phyloP scores from a whole-genome alignment of 2,888 invertebrate species.

The Bedellia somnulentella region DNA sequence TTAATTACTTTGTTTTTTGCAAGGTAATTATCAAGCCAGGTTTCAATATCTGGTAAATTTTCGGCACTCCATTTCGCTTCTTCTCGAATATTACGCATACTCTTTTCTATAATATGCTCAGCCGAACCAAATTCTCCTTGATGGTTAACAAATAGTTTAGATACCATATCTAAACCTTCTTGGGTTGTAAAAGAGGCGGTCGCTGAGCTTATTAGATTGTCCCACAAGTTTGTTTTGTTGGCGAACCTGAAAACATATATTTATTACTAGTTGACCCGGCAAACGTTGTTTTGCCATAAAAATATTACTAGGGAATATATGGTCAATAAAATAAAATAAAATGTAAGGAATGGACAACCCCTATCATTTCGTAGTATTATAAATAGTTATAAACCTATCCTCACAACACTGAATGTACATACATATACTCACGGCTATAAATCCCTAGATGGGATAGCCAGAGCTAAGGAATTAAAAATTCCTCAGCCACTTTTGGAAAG shows the following conservation, averaged over 20 bases:
- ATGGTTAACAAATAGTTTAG: constrained; percentile 63
- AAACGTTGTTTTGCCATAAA: no score
- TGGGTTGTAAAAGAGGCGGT: constrained; percentile 76
- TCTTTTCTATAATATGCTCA: constrained; percentile 72
- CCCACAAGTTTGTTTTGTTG: constrained; percentile 74
- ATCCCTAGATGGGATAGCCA: no score
- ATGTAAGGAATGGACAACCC: background rate
- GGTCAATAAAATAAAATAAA: background rate
- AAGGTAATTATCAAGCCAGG: constrained; percentile 73
- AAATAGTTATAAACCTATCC: background rate
- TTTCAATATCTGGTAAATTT: constrained; percentile 72
- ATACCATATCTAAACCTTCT: constrained; percentile 71
- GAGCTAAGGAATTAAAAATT: no score
- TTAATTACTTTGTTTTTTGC: no score
- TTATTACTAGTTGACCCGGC: no score
- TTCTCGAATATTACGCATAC: constrained; percentile 71
- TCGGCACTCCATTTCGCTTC: constrained; percentile 77
- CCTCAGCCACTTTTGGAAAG: no score
- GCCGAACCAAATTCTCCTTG: constrained; percentile 73
- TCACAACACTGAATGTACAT: background rate
- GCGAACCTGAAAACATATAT: constrained; percentile 53
- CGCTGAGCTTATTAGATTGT: constrained; percentile 71
- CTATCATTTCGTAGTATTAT: background rate
- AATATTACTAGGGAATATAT: background rate
- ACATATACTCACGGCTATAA: no score